phyloP scores from a whole-genome alignment of 2,888 invertebrate species.

The Megamerina dolium region DNA sequence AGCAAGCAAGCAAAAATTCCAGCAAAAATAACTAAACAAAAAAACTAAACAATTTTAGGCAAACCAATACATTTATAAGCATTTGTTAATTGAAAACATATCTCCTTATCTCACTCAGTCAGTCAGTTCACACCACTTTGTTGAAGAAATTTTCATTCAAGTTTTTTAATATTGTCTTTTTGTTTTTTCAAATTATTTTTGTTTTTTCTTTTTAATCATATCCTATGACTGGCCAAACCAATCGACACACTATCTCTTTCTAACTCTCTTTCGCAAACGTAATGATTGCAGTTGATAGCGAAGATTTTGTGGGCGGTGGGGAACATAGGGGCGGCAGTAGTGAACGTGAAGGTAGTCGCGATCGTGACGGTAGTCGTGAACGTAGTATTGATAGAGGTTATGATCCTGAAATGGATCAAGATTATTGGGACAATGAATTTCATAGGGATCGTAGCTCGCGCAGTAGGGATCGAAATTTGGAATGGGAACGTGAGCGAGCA shows the following conservation, averaged over 20 bases:
- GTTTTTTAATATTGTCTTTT: too few species aligned
- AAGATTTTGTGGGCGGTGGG: constrained; percentile 48
- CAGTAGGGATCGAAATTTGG: constrained; percentile 40
- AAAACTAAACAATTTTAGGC: too few species aligned
- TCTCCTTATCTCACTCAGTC: too few species aligned
- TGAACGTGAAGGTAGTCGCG: constrained; percentile 55
- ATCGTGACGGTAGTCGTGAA: constrained; percentile 31
- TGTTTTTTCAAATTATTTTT: too few species aligned
- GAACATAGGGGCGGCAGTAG: constrained; percentile 54
- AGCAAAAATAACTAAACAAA: too few species aligned
- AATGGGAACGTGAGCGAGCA: constrained; percentile 46
- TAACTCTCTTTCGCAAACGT: constrained; percentile 26
- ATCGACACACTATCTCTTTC: constrained; percentile 30
- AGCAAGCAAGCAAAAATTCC: too few species aligned
- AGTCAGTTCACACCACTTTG: too few species aligned
- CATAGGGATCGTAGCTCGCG: constrained; percentile 31
- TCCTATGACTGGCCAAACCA: constrained; percentile 33
- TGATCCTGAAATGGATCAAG: constrained; percentile 32
- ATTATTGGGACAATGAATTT: constrained; percentile 43
- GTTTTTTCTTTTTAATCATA: constrained; percentile 15
- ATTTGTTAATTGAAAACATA: too few species aligned
- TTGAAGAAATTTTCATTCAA: too few species aligned
- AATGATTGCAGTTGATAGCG: constrained; percentile 28
- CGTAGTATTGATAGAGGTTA: constrained; percentile 28
- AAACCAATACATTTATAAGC: too few species aligned